phyloP scores from a whole-genome alignment of 2,113 vertebrate genomes.

The Stegastes partitus region DNA sequence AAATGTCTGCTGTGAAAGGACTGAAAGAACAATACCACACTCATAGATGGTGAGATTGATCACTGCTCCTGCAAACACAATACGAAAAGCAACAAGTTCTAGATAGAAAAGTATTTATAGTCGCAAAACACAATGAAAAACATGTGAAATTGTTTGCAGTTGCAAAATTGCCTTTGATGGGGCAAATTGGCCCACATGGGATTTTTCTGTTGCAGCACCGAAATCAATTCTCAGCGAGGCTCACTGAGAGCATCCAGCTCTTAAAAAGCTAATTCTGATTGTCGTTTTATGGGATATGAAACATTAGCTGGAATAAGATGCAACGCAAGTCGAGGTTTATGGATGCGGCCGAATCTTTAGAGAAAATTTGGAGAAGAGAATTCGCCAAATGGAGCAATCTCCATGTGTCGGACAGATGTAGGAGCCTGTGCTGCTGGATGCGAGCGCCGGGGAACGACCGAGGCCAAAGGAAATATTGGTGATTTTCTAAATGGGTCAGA shows the following conservation, averaged over 20 bases:
- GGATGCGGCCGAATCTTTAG: neutral
- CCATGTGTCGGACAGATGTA: neutral
- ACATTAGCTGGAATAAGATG: neutral
- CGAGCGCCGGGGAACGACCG: neutral
- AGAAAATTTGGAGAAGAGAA: too few relatives aligned
- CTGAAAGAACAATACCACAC: neutral
- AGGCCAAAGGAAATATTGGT: conserved; percentile 23
- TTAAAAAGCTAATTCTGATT: neutral
- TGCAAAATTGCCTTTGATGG: too few relatives aligned
- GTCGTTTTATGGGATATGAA: neutral
- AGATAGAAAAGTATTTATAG: neutral
- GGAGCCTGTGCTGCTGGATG: neutral
- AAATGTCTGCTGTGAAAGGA: neutral
- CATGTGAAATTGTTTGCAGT: too few relatives aligned
- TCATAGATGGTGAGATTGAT: neutral
- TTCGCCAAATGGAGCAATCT: too few relatives aligned
- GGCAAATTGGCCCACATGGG: too few relatives aligned
- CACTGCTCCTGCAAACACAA: neutral
- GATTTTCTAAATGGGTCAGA: neutral
- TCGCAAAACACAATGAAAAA: conserved; percentile 13
- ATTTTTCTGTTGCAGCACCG: too few relatives aligned
- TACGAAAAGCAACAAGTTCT: too few relatives aligned
- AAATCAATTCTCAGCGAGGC: too few relatives aligned
- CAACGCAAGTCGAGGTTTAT: neutral
- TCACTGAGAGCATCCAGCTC: too few relatives aligned